Evolutionary conservation across 1,140 invertebrate genomes (phyloP).

Genomic region (Scaptodrosophila lebanonensis): DNA sequence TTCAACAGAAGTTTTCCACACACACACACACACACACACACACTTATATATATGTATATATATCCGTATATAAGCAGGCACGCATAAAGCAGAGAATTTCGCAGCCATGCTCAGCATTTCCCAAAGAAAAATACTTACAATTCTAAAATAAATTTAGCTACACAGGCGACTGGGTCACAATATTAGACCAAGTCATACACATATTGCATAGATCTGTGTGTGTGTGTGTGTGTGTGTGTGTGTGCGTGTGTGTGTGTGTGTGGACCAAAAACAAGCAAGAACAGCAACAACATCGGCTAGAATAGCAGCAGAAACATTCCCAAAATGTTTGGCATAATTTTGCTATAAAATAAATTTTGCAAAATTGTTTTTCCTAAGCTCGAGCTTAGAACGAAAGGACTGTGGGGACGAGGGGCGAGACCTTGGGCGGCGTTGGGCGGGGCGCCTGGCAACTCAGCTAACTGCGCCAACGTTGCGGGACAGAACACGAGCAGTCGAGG

Average conservation of each 20-base stretch:
- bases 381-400: conserved; percentile 54
- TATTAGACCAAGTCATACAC: too few relatives aligned
- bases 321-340: conserved; percentile 74
- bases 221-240: conserved; percentile 16
- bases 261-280: conserved; percentile 36
- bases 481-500: conserved; percentile 15
- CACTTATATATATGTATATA: too few relatives aligned
- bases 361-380: conserved; percentile 75
- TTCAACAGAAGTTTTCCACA: conserved; percentile 65
- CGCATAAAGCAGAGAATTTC: conserved; percentile 39
- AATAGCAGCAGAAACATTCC: conserved; percentile 61
- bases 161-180: conserved; percentile 31
- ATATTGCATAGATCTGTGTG: conserved; percentile 16
- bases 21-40: conserved; percentile 2
- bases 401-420: too few relatives aligned
- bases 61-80: too few relatives aligned
- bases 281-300: conserved; percentile 57
- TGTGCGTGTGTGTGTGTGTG: conserved; percentile 10
- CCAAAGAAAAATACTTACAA: conserved; percentile 65
- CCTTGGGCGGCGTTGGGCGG: too few relatives aligned
- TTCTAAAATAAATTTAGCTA: conserved; percentile 71
- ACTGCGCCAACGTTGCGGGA: too few relatives aligned
- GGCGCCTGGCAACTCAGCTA: neutral
- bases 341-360: conserved; percentile 76
- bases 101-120: conserved; percentile 37